Base-by-base conservation (phyloP, 1,140 invertebrate species). In the Meloidogyne hapla region DNA sequence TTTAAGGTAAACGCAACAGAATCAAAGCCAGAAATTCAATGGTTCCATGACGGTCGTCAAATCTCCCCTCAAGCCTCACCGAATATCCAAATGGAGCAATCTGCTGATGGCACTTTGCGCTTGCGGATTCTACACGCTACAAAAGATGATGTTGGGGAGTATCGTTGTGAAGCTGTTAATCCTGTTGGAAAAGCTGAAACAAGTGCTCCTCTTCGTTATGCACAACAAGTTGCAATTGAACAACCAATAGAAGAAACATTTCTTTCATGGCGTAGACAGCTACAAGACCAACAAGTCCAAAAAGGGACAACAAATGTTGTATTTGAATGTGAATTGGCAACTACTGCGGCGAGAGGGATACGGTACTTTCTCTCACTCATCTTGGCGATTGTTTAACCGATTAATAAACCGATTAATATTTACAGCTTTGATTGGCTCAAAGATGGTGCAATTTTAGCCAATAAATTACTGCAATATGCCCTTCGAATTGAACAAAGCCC, bases 401-500 rank as follows among this genome's bases (percentile, higher is more conserved):
- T 33, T 33, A 6, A 8, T 33, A 6, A 33, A 33, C 33, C 33
- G 4, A 33, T 33, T 33, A 33, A 33, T 28, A 21, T 63, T 61
- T 63, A 26, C 1, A 45, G 77, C 0, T 45, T 78, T 13, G 77
- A 78, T 25, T 78, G 77, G 77, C 45, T 80, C 25, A 78, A 78
- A 68, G 77, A 78, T 63, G 77, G 78, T 10, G 42, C 56, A n/a
- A 78, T 42, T 38, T 62, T 78, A 68, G 76, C 76, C 0, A 64
- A 65, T 25, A 77, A 77, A 48, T 38, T 77, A 68, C 45, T 63
- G n/a, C 33, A 61, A 48, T 56, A 64, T 15, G 64, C 33, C 12
- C 18, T 69, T 8, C 28, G 65, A 23, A 64, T 78, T 13, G 77
- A 78, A 25, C 61, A 82, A 91, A 92, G 80, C 94, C 96, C 64